These are phyloP conservation scores for Tachyglossus aculeatus DNA, from an alignment of 2,797 vertebrate genomes.

Conservation along the genomic window DNA sequence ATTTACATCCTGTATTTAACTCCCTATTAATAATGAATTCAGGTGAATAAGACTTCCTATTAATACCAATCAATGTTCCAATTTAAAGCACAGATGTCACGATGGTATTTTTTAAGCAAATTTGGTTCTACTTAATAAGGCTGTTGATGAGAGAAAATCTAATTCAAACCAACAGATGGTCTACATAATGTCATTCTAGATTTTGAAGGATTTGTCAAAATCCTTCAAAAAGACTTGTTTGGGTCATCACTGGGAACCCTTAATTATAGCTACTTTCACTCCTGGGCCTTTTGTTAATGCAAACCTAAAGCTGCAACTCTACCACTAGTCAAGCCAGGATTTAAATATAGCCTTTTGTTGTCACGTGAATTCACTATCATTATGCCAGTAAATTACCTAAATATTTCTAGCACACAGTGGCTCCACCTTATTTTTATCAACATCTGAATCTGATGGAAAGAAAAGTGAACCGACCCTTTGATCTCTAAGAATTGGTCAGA, in stretches of 20 bases:
- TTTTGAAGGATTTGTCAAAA: conserved; percentile 75
- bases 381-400: conserved; percentile 21
- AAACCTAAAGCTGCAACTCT: conserved; percentile 34
- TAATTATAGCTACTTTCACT: conserved; percentile 76
- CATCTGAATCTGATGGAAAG: not conserved
- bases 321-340: conserved; percentile 45
- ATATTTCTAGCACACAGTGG: conserved; percentile 5
- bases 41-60: conserved; percentile 70
- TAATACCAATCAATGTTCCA: conserved; percentile 78
- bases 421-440: no score
- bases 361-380: no score
- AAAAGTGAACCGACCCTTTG: no score
- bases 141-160: conserved; percentile 72
- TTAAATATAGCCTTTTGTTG: conserved; percentile 26
- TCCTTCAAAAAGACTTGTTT: conserved; percentile 76
- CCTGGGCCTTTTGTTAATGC: conserved; percentile 37
- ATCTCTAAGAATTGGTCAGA: no score
- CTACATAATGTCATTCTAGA: conserved; percentile 75
- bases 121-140: conserved; percentile 75
- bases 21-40: conserved; percentile 79
- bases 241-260: conserved; percentile 71
- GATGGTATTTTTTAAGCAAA: conserved; percentile 53
- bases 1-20: conserved; percentile 75
- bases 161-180: conserved; percentile 83
- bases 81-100: conserved; percentile 75